These are phyloP conservation scores for Tyrannus savana DNA, from an alignment of 2,113 vertebrate genomes.

Conservation along the genomic window DNA sequence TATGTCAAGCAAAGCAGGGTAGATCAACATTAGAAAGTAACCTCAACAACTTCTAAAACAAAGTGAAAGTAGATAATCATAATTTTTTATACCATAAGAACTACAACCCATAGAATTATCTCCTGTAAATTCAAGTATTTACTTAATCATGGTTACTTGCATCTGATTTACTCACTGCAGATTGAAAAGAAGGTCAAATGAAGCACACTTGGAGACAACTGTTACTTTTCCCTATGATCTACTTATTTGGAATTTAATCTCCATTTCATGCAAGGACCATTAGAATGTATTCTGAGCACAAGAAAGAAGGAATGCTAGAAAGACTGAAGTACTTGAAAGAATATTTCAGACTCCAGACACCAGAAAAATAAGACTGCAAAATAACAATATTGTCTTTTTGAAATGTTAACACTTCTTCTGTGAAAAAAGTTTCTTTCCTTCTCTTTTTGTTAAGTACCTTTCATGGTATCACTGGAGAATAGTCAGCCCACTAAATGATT, in stretches of 20 bases:
- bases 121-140: neutral
- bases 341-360: neutral
- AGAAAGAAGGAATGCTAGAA: neutral
- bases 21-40: neutral
- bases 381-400: neutral
- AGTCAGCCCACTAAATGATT: neutral
- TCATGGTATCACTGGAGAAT: neutral
- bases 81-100: neutral
- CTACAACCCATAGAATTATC: neutral
- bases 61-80: rapidly evolving
- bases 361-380: neutral
- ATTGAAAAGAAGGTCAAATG: neutral
- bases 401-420: neutral
- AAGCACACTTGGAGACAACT: neutral
- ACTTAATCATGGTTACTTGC: neutral
- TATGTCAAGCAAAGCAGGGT: neutral
- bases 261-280: neutral
- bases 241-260: neutral
- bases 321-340: neutral
- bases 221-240: neutral
- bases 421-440: neutral
- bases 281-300: neutral
- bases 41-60: neutral
- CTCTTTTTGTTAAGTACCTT: neutral
- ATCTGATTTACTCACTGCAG: neutral